A percentile compares a stretch with the other conserved stretches of the same genome.
Conservation (phyloP, 1,140 invertebrate species). For the Drosophila murphyi region DNA sequence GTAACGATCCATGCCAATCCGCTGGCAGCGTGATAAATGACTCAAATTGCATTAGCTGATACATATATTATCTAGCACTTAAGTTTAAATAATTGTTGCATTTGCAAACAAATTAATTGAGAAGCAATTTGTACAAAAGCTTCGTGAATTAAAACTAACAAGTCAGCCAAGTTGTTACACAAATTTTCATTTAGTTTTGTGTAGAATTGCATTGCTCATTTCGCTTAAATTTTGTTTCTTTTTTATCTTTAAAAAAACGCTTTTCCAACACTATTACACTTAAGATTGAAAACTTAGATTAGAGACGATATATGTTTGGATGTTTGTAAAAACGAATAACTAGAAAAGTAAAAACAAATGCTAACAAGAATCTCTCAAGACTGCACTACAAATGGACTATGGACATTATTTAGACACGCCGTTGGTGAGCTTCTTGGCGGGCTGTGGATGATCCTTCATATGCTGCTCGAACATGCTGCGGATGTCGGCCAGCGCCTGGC, state of each 20-base stretch:
- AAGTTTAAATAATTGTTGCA: slow-evolving; percentile 47
- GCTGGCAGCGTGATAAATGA: slow-evolving; percentile 88
- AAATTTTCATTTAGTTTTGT: slow-evolving; percentile 32
- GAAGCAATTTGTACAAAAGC: slow-evolving; percentile 76
- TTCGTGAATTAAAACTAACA: slow-evolving; percentile 61
- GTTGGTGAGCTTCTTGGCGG: slow-evolving; percentile 69
- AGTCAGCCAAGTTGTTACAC: slow-evolving; percentile 61
- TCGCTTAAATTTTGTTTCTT: slow-evolving; percentile 46
- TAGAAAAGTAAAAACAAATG: slow-evolving; percentile 77
- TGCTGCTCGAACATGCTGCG: slow-evolving; percentile 88
- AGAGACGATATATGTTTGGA: slow-evolving; percentile 60
- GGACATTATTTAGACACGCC: slow-evolving; percentile 66
- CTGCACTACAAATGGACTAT: slow-evolving; percentile 55
- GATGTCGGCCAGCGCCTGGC: slow-evolving; percentile 91
- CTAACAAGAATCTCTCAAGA: slow-evolving; percentile 77
- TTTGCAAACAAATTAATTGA: slow-evolving; percentile 77
- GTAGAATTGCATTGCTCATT: slow-evolving; percentile 65
- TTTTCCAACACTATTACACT: slow-evolving; percentile 66
- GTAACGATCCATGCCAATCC: slow-evolving; percentile 99
- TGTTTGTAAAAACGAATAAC: slow-evolving; percentile 65
- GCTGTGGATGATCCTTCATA: slow-evolving; percentile 73
- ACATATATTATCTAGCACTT: slow-evolving; percentile 71
- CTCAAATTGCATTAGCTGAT: slow-evolving; percentile 4
- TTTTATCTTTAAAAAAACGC: slow-evolving; percentile 30
- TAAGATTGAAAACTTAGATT: slow-evolving; percentile 62